Evolutionary conservation across 2,888 invertebrate genomes (phyloP).

Genomic region (Steinernema scapterisci): DNA sequence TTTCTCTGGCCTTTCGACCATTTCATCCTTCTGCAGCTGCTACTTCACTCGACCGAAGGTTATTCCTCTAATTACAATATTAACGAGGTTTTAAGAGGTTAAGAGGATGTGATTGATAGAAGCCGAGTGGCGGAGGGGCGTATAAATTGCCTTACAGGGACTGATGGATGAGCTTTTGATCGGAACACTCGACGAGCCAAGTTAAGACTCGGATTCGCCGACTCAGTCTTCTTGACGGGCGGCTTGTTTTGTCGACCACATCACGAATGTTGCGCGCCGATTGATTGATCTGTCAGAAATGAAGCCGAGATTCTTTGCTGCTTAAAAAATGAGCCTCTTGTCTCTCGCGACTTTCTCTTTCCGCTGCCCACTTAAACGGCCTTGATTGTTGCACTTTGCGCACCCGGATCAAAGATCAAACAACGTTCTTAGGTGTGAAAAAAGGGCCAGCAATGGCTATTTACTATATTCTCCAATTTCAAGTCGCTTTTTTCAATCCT

Average conservation of each 20-base stretch:
- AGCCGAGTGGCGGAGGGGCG: no score
- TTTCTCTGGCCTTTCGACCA: no score
- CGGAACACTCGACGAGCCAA: neutral
- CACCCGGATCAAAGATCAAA: neutral
- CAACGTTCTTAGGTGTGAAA: neutral
- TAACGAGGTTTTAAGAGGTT: no score
- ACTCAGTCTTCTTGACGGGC: neutral
- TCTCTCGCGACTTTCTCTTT: neutral
- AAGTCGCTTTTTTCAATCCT: neutral
- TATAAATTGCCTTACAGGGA: neutral
- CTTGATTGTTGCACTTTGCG: slow-evolving; percentile 2
- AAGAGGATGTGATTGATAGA: no score
- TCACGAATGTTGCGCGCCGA: slow-evolving; percentile 7
- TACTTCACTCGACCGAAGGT: no score
- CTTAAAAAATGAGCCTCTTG: neutral
- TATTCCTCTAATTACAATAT: no score
- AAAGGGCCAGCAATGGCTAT: neutral
- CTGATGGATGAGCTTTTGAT: slow-evolving; percentile 30
- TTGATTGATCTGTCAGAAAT: slow-evolving; percentile 28
- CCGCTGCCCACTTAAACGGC: neutral
- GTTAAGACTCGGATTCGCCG: neutral
- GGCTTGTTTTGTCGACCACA: slow-evolving; percentile 12
- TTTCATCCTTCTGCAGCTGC: no score
- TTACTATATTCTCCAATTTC: neutral
- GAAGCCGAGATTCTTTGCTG: neutral